A percentile compares a stretch with the other conserved stretches of the same genome.
Conservation (phyloP, 2,797 vertebrate species). For the Platyrinchus mystaceus region DNA sequence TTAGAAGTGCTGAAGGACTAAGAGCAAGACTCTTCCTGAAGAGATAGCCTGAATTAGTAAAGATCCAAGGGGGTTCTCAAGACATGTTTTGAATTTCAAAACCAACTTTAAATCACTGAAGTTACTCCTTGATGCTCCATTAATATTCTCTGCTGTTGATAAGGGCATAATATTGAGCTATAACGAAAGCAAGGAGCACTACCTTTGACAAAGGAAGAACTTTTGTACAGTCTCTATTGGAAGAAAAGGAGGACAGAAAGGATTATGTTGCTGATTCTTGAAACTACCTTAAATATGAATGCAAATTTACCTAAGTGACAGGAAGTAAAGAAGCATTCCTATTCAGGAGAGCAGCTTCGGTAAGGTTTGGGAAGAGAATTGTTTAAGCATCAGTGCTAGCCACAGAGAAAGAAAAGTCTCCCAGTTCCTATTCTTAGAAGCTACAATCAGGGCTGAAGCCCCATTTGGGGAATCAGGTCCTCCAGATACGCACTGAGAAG, state of each 20-base stretch:
- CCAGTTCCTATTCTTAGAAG: background rate
- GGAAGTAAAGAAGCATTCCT: background rate
- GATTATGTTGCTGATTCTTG: background rate
- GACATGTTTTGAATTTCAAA: conserved; percentile 17
- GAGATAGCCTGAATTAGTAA: conserved; percentile 22
- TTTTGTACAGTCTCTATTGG: background rate
- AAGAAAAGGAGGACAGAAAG: background rate
- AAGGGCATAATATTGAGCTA: background rate
- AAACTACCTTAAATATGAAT: background rate
- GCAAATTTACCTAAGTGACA: background rate
- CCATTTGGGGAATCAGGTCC: rapidly evolving
- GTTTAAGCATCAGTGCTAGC: background rate
- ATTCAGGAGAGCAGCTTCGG: background rate
- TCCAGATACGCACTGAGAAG: background rate
- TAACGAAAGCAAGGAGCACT: background rate
- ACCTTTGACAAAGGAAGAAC: background rate
- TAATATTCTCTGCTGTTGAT: background rate
- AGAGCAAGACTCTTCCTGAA: background rate
- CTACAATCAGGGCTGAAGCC: background rate
- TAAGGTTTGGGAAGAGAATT: background rate
- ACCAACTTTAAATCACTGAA: background rate
- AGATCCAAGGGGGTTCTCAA: background rate
- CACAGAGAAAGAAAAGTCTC: background rate
- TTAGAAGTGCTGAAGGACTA: background rate
- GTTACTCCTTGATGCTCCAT: background rate